Evolutionary conservation across 2,888 invertebrate genomes (phyloP), one percentile per base, ranked within the genome.

Genomic region (Epirrita christyi): DNA sequence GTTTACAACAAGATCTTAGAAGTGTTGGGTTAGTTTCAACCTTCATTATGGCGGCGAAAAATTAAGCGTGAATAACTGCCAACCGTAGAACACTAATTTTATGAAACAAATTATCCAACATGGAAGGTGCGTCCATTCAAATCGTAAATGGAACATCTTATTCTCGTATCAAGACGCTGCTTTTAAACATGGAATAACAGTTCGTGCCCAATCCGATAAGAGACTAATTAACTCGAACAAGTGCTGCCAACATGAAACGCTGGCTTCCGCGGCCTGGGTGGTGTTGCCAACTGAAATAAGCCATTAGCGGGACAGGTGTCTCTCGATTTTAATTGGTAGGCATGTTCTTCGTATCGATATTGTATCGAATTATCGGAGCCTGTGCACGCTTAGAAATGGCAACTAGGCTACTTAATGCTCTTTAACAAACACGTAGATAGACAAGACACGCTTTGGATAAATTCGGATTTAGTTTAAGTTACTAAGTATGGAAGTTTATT

Each of bases 321-420:
- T 66, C 61, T 64, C 66, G 63, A 58, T 63, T 67, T 71, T 71
- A 71, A 71, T 71, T 71, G 68, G 70, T 59, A 58, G 53, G 45
- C 64, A 51, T 67, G 70, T 66, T 60, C 48, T 10, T 32, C 41
- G 56, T 61, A 66, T 64, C 66, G 59, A 59, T 61, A 41, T 60
- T 56, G 64, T 61, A 64, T 64, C 64, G 51, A 48, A 42, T 53
- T 52, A 53, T 48, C 46, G 36, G n/a, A 40, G 13, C 42, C 37
- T 15, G 28, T 43, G 44, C 44, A 32, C 38, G 47, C 38, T 47
- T 47, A 38, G 37, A 11, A 46, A 55, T 9, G 27, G 54, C 37
- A 14, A 41, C 40, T 32, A 32, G 50, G 43, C 43, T 42, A 47
- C 41, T 54, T 54, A 51, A 27, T 14, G 51, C 51, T 51, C 27